A percentile compares a stretch with the other conserved stretches of the same genome.
These are phyloP conservation scores for Tenthredo mesomela DNA, from an alignment of 2,888 invertebrate genomes.

Conservation along the genomic window DNA sequence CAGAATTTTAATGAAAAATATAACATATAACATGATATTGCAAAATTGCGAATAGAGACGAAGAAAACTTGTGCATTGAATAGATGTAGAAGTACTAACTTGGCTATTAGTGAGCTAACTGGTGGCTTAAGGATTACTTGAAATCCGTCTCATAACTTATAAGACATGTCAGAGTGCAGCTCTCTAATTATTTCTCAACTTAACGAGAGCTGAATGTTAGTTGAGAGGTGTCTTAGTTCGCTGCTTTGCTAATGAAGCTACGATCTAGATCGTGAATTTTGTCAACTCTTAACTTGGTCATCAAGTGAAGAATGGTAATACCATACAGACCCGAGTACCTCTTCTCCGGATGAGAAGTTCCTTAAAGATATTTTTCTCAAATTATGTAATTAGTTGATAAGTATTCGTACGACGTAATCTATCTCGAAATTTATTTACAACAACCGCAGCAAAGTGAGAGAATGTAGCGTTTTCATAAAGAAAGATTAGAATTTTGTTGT, in stretches of 20 bases:
- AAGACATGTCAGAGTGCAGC: conserved; percentile 23
- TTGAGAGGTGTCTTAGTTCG: not conserved
- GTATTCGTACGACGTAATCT: not conserved
- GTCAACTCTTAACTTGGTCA: not conserved
- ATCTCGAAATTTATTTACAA: not conserved
- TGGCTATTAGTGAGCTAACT: conserved; percentile 16
- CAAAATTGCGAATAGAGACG: not conserved
- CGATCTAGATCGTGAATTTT: not conserved
- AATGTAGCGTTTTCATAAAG: not conserved
- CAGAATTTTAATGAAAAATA: not conserved
- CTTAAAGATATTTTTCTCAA: not conserved
- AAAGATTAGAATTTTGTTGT: not conserved
- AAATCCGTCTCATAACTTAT: conserved; percentile 15
- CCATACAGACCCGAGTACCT: not conserved
- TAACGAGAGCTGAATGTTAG: not conserved
- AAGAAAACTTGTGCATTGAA: not conserved
- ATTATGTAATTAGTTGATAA: not conserved
- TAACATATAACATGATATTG: not conserved
- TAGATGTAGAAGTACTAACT: not conserved
- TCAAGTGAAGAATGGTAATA: not conserved
- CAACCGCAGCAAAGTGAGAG: not conserved
- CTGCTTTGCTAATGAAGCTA: not conserved
- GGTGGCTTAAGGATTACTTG: not conserved
- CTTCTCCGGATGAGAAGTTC: not conserved
- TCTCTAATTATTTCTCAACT: conserved; percentile 23